A percentile compares a stretch with the other conserved stretches of the same genome.
These are phyloP conservation scores for Eumerus sabulonum DNA, from an alignment of 2,888 invertebrate genomes.

Conservation along the genomic window DNA sequence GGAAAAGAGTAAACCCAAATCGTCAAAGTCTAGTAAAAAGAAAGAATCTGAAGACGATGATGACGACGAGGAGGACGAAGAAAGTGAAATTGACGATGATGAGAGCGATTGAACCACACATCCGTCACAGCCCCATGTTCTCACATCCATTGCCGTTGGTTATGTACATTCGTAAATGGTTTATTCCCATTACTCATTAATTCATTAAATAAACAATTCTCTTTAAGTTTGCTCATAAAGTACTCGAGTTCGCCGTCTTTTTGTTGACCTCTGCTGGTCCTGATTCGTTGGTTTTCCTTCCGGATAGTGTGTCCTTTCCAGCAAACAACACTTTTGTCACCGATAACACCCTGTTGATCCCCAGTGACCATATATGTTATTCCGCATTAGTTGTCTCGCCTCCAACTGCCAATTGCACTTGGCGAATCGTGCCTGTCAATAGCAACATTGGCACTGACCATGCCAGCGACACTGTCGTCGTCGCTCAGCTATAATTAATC, in stretches of 20 bases:
- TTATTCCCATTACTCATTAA: neutral
- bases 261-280: too few relatives aligned
- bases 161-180: conserved; percentile 19
- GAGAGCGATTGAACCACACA: conserved; percentile 73
- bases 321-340: too few relatives aligned
- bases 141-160: conserved; percentile 44
- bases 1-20: conserved; percentile 44
- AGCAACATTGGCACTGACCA: neutral
- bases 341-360: too few relatives aligned
- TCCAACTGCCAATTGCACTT: neutral
- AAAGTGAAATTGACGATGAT: conserved; percentile 73
- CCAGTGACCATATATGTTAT: neutral
- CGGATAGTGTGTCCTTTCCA: too few relatives aligned
- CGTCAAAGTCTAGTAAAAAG: conserved; percentile 11
- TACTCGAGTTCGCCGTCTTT: neutral
- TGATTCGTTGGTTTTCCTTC: too few relatives aligned
- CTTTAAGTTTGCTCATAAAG: neutral
- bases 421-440: too few relatives aligned
- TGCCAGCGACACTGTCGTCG: too few relatives aligned
- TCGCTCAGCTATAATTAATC: too few relatives aligned
- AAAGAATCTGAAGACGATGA: conserved; percentile 52
- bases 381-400: conserved; percentile 1
- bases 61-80: conserved; percentile 76
- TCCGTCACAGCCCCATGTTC: neutral
- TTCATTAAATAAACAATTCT: conserved; percentile 4